Evolutionary conservation across 2,797 vertebrate species (phyloP).

Genomic region (Salarias fasciatus): DNA sequence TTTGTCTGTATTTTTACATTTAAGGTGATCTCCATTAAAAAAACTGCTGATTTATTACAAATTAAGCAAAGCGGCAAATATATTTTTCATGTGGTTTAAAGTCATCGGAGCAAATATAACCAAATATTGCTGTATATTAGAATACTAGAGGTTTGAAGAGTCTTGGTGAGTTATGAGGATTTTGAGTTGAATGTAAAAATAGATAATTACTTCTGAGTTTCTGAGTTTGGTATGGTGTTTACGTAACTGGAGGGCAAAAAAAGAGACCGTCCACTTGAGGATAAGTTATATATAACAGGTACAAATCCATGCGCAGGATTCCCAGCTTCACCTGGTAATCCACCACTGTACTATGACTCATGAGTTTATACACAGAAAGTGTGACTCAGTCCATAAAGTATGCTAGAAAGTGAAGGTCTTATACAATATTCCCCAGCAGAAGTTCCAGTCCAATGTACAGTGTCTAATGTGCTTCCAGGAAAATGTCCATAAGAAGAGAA

Average conservation of each 20-base stretch:
- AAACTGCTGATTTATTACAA: too few species aligned
- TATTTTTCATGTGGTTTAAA: not conserved
- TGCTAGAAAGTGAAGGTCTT: not conserved
- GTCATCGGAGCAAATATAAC: not conserved
- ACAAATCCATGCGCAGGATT: not conserved
- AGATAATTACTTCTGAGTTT: not conserved
- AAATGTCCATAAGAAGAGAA: not conserved
- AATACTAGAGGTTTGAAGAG: too few species aligned
- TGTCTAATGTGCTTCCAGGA: not conserved
- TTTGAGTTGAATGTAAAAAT: not conserved
- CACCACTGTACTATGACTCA: not conserved
- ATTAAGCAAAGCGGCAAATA: too few species aligned
- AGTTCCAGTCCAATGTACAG: not conserved
- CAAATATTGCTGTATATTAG: not conserved
- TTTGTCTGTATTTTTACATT: too few species aligned
- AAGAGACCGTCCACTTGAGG: not conserved
- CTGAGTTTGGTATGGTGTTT: not conserved
- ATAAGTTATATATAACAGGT: conserved; percentile 4
- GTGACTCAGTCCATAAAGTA: conserved; percentile 33
- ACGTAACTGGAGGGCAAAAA: not conserved
- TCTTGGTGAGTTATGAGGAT: too few species aligned
- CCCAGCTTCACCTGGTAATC: conserved; percentile 7
- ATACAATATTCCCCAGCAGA: conserved; percentile 3
- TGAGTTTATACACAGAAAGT: conserved; percentile 9
- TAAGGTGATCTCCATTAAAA: too few species aligned